Percentiles rank a stretch among this genome's conserved stretches.
Evolutionary conservation across 1,140 invertebrate genomes (phyloP).

Genomic region (Aricia agestis): DNA sequence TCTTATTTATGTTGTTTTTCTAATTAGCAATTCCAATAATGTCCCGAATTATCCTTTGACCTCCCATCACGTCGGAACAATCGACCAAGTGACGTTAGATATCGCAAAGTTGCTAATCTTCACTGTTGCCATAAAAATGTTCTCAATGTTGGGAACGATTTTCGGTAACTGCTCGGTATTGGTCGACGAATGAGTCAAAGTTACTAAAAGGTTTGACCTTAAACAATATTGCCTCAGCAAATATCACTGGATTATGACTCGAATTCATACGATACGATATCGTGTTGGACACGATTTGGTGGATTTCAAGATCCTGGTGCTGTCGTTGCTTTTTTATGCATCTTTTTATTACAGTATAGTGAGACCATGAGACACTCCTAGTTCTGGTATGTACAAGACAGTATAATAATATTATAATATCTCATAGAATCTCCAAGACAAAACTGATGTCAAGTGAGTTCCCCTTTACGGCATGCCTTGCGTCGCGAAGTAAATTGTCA

Average conservation of each 20-base stretch:
- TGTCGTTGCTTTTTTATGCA: too few relatives aligned
- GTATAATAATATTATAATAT: too few relatives aligned
- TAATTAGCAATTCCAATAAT: neutral
- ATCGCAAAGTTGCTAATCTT: neutral
- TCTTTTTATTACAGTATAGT: too few relatives aligned
- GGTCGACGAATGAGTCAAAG: neutral
- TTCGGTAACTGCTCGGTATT: slow-evolving; percentile 8
- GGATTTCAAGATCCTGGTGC: too few relatives aligned
- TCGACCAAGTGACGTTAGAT: neutral
- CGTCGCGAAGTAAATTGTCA: too few relatives aligned
- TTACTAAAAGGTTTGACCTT: slow-evolving; percentile 13
- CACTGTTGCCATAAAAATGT: neutral
- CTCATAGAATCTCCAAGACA: too few relatives aligned
- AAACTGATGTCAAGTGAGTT: too few relatives aligned
- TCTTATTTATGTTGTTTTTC: neutral
- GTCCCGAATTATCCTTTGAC: neutral
- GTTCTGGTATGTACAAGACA: too few relatives aligned
- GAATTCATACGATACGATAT: neutral
- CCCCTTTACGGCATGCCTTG: too few relatives aligned
- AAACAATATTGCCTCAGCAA: slow-evolving; percentile 2
- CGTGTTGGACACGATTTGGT: neutral
- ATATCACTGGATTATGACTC: slow-evolving; percentile 6
- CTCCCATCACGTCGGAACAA: neutral
- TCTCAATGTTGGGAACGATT: neutral
- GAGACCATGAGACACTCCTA: too few relatives aligned